These are phyloP conservation scores for Tonatia bakeri DNA, from an alignment of 2,113 vertebrate genomes.

Conservation along the genomic window DNA sequence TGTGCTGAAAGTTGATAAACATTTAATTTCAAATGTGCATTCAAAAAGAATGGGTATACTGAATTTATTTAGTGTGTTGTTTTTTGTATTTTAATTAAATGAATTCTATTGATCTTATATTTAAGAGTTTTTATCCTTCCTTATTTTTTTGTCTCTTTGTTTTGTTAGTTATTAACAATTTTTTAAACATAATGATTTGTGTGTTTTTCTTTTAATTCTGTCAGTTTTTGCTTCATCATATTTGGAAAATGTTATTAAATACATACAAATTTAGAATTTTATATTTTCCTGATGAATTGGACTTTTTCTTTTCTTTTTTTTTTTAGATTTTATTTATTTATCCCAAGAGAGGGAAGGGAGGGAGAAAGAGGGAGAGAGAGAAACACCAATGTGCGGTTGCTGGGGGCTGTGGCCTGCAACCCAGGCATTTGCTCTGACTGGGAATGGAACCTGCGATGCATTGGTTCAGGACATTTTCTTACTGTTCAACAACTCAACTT, in stretches of 20 bases:
- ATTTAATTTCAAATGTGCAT: neutral
- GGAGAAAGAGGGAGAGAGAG: too few relatives aligned
- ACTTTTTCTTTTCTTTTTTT: too few relatives aligned
- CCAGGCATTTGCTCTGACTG: too few relatives aligned
- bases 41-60: neutral
- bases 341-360: too few relatives aligned
- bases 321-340: too few relatives aligned
- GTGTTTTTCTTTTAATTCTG: too few relatives aligned
- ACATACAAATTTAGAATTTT: neutral
- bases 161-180: neutral
- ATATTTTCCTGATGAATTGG: neutral
- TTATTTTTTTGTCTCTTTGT: neutral
- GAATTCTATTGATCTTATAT: neutral
- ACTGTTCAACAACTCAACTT: neutral
- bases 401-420: too few relatives aligned
- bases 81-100: neutral
- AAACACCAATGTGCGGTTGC: too few relatives aligned
- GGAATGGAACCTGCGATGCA: too few relatives aligned
- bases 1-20: neutral
- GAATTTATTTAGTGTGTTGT: neutral
- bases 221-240: neutral
- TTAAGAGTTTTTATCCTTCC: neutral
- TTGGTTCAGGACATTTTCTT: too few relatives aligned
- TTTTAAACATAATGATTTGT: too few relatives aligned
- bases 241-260: neutral